Evolutionary conservation across 2,888 invertebrate genomes (phyloP), one percentile per base, ranked within the genome.

Genomic region (Neoascia interrupta): DNA sequence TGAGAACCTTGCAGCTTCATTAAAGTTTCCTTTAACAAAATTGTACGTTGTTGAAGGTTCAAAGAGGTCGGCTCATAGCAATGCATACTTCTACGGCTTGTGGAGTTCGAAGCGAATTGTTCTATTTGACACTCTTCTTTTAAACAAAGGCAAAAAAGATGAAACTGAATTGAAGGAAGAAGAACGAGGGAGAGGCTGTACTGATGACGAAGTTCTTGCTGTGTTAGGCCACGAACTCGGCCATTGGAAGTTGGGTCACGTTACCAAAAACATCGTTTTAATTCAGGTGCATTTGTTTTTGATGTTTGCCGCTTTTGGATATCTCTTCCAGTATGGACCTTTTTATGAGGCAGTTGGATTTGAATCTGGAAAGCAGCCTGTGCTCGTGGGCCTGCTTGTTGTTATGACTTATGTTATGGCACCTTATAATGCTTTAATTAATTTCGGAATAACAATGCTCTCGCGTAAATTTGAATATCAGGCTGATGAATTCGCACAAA

Each of bases 91-190:
- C 86, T 98, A 97, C 89, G 99, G 99, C 0, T 93, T 99, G 83
- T 97, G 96, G 91, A 98, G 98, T 84, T 94, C 96, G 73, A 99
- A 99, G 88, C 91, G 99, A 56, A 99, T 99, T 87, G 99, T 99
- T 1, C 90, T 99, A 8, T 99, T 97, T 89, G 99, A 99, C 88
- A 99, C 99, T 0, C 90, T 99, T 54, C 89, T 99, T 19, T 94
- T 96, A 82, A 94, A 94, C 84, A 94, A 93, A 82, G 92, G 91
- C 34, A 90, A 90, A 58, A 83, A 87, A 3, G 88, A 88, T 18
- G 86, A 88, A 21, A 66, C 83, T 0, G 85, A 85, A 1, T 68
- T 88, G 18, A 84, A 84, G 4, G 86, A 86, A 1, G 88, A 88
- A 56, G 89, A 89, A 58, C 86, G 86, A 60, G 88, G 88, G 51